Evolutionary conservation across 2,888 invertebrate genomes (phyloP).

Genomic region (Orthosia cruda): DNA sequence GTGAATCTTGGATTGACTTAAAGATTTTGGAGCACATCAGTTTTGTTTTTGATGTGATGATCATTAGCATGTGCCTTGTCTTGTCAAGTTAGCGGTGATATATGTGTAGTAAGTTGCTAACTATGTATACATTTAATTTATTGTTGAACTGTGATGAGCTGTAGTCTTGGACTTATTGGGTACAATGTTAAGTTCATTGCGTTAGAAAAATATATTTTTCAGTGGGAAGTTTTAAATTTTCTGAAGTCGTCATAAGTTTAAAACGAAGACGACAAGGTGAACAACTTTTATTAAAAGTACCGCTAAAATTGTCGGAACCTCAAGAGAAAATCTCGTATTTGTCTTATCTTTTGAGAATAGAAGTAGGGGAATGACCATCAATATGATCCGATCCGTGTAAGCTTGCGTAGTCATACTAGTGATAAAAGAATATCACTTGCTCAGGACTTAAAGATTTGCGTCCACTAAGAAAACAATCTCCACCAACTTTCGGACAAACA

Average conservation of each 20-base stretch:
- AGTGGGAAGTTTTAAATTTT: background rate
- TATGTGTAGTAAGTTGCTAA: background rate
- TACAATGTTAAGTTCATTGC: background rate
- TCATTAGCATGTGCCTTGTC: background rate
- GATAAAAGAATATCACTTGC: slow-evolving; percentile 57
- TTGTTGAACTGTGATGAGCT: background rate
- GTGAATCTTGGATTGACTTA: background rate
- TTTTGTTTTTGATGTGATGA: background rate
- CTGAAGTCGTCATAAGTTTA: background rate
- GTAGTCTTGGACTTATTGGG: no score
- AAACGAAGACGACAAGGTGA: background rate
- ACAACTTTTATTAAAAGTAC: background rate
- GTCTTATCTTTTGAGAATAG: slow-evolving; percentile 28
- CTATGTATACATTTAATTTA: background rate
- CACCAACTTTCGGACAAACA: slow-evolving; percentile 58
- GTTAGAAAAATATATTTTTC: no score
- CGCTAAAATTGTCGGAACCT: slow-evolving; percentile 1
- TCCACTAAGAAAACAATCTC: slow-evolving; percentile 59
- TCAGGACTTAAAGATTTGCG: slow-evolving; percentile 43
- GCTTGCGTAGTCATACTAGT: slow-evolving; percentile 36
- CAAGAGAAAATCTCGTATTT: background rate
- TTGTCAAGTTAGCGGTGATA: background rate
- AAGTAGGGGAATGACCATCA: slow-evolving; percentile 16
- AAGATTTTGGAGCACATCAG: background rate
- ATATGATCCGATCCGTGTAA: slow-evolving; percentile 22